Conservation (phyloP, 2,113 vertebrate genomes). For the Oryzias melastigma region DNA sequence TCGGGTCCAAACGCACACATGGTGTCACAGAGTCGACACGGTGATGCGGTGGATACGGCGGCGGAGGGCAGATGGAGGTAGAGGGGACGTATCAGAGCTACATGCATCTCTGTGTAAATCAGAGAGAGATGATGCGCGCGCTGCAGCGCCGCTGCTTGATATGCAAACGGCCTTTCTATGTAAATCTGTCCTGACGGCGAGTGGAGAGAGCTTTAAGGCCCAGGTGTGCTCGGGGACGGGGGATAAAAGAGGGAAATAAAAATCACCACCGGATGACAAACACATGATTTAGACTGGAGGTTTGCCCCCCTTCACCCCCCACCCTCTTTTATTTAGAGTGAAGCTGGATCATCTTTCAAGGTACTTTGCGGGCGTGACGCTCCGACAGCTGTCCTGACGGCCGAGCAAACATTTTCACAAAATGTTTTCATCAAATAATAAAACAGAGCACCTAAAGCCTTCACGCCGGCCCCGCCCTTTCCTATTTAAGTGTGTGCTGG, state of each 20-base stretch:
- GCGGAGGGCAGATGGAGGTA: constrained; percentile 76
- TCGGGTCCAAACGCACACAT: too few relatives aligned
- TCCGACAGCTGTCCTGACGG: constrained; percentile 49
- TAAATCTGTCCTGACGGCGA: constrained; percentile 52
- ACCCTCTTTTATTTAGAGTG: constrained; percentile 7
- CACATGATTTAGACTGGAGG: constrained; percentile 23
- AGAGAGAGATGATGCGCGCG: constrained; percentile 66
- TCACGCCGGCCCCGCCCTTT: too few relatives aligned
- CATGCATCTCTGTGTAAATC: constrained; percentile 69
- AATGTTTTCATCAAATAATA: constrained; percentile 39
- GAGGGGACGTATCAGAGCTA: constrained; percentile 69
- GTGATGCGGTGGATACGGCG: constrained; percentile 70
- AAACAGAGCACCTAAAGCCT: constrained; percentile 9
- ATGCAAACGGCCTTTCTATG: constrained; percentile 73
- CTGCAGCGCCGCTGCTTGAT: constrained; percentile 67
- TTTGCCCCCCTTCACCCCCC: constrained; percentile 2
- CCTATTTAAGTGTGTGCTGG: constrained; percentile 66
- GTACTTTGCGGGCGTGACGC: constrained; percentile 31
- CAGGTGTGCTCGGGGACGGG: constrained; percentile 36
- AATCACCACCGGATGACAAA: constrained; percentile 12
- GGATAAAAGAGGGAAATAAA: constrained; percentile 12
- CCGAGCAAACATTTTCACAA: constrained; percentile 47
- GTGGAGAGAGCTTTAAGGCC: constrained; percentile 32
- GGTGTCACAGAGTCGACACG: constrained; percentile 12
- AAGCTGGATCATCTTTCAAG: constrained; percentile 42